A percentile compares a stretch with the other conserved stretches of the same genome.
These are phyloP conservation scores for Cheilosia vernalis DNA, from an alignment of 2,888 invertebrate species.

Conservation along the genomic window DNA sequence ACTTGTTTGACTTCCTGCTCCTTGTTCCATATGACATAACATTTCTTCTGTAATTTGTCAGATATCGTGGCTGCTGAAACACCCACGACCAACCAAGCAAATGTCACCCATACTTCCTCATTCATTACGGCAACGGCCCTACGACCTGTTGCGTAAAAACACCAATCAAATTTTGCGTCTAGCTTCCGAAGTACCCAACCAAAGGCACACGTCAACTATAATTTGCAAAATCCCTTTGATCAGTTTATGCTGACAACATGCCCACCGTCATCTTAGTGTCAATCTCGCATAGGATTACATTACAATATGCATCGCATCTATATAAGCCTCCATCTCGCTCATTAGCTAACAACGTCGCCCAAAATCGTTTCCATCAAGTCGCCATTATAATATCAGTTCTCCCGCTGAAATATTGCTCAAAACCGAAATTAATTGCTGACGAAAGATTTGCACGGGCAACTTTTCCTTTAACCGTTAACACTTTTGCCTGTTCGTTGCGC, in stretches of 20 bases:
- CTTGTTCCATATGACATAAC: too few relatives aligned
- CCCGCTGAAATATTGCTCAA: conserved; percentile 55
- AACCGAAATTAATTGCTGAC: conserved; percentile 69
- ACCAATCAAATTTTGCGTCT: background rate
- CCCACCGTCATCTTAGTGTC: conserved; percentile 54
- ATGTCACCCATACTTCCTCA: background rate
- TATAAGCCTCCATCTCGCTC: conserved; percentile 7
- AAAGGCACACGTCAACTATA: background rate
- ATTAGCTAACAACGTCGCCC: conserved; percentile 39
- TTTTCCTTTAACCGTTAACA: conserved; percentile 56
- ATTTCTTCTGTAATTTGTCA: too few relatives aligned
- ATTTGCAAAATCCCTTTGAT: conserved; percentile 21
- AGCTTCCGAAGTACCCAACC: background rate
- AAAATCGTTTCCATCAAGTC: conserved; percentile 29
- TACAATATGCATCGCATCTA: conserved; percentile 1
- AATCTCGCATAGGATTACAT: conserved; percentile 44
- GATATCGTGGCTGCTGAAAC: background rate
- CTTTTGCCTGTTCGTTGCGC: conserved; percentile 14
- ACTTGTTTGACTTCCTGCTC: too few relatives aligned
- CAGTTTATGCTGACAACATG: conserved; percentile 42
- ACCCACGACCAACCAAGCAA: background rate
- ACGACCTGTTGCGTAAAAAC: background rate
- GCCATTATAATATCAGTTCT: conserved; percentile 20
- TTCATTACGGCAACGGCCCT: background rate
- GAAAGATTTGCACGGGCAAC: conserved; percentile 48